Evolutionary conservation across 2,888 invertebrate species (phyloP), one percentile per base, ranked within the genome.

Genomic region (Fissipunctia ypsillon): DNA sequence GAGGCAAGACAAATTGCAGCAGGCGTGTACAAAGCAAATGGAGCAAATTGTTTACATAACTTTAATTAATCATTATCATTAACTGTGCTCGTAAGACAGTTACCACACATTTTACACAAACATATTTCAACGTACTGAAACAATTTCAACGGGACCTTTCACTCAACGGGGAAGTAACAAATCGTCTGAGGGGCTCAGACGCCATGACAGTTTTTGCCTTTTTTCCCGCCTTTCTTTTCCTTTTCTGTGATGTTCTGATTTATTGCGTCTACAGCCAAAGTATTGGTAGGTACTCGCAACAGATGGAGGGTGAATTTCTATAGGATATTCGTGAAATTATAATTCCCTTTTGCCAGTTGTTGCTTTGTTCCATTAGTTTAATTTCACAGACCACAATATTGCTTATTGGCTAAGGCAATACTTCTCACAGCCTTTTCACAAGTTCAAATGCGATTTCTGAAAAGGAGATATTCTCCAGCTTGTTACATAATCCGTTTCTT

Each of bases 141-240:
- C 76, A 77, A 84, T 83, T 84, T 81, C 75, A 71, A 81, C 68
- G 65, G 52, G 41, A 73, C 76, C 81, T 83, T 83, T 83, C 86
- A 75, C 80, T 79, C 74, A 70, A 76, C 69, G 73, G 66, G 70
- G 69, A 81, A 85, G 83, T 78, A 87, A 87, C 86, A 86, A 86
- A 86, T 84, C 69, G 73, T 79, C 73, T 79, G 64, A 54, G 73
- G 75, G 61, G 61, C 76, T 77, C 71, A 71, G 81, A 56, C 76
- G 80, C 84, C 81, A 83, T 88, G 85, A 85, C 87, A 88, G 80
- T 78, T 81, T 82, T 82, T 77, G 74, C 77, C 76, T 78, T 79
- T 81, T 79, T 77, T 78, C 78, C 72, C 80, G 71, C 74, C 63
- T 80, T 73, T 78, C 70, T 77, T 75, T 60, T 45, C 19, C 59